Conservation (phyloP, 2,888 invertebrate genomes). For the Macrosiphum euphorbiae region DNA sequence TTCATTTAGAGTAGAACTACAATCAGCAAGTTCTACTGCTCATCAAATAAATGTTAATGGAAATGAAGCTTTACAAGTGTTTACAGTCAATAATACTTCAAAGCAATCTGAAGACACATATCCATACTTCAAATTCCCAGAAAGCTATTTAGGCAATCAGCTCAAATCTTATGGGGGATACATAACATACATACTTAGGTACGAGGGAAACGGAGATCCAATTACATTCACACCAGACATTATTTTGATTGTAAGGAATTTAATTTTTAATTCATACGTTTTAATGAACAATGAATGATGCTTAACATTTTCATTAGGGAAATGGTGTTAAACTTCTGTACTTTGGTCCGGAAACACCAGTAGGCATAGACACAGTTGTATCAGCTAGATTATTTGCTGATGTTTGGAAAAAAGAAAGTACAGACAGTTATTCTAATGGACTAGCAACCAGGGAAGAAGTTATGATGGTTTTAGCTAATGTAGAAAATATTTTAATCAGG, state of each 20-base stretch:
- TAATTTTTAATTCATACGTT: neutral
- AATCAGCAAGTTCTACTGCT: neutral
- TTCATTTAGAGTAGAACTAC: constrained; percentile 25
- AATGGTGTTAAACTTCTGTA: too few relatives aligned
- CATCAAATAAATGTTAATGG: neutral
- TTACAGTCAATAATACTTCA: constrained; percentile 16
- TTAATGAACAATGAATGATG: neutral
- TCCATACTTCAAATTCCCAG: constrained; percentile 83
- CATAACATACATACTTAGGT: constrained; percentile 81
- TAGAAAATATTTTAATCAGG: constrained; percentile 85
- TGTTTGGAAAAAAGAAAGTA: constrained; percentile 77
- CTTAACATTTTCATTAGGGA: too few relatives aligned
- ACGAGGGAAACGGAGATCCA: constrained; percentile 72
- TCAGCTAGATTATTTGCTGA: constrained; percentile 77
- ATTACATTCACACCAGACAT: constrained; percentile 77
- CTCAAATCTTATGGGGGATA: constrained; percentile 92
- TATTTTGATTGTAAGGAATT: constrained; percentile 78
- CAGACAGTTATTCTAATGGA: constrained; percentile 70
- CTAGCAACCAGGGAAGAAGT: constrained; percentile 88
- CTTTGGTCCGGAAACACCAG: constrained; percentile 72
- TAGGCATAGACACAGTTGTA: constrained; percentile 68
- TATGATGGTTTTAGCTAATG: constrained; percentile 92
- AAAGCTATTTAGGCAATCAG: constrained; percentile 83
- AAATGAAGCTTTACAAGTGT: constrained; percentile 53
- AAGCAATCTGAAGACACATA: constrained; percentile 59